Base-by-base conservation (phyloP, 2,797 vertebrate genomes). In the Sebastiscus tertius region DNA sequence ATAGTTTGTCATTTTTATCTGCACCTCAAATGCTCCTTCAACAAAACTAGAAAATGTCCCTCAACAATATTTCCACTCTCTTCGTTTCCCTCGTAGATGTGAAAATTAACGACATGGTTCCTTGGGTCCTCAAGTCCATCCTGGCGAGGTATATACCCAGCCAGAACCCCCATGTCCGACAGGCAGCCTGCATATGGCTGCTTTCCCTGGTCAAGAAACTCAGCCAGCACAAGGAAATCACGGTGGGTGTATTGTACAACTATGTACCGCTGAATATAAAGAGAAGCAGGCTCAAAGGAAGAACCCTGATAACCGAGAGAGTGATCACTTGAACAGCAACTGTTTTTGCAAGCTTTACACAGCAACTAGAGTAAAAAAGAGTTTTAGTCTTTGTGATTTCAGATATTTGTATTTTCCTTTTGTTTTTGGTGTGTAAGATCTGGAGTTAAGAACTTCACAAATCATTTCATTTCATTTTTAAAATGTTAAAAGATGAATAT, bases 171-270 rank as follows among this genome's bases (percentile, higher is more conserved):
- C 98, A 99, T 1, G 81, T 99, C 80, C 96, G 98, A 7, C 98
- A 99, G 88, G 99, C 98, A 4, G 95, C 99, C 80, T 99, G 98
- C 92, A 97, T 99, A 90, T 99, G 99, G 99, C 96, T 99, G 69
- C 96, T 99, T 2, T 99, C 98, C 0, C 88, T 99, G 80, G 98
- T 99, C 83, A 99, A 97, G 93, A 99, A 98, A 83, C 95, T 99
- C 39, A 96, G 94, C 81, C 93, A 95, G 8, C 98, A 99, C 89
- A 95, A 96, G 90, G 97, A 98, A 91, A 97, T 99, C 90, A 98
- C 95, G 96, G 99, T 99, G 81, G 4, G 84, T 82, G 22, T 29
- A 8, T 27, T 27, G 13, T 65, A 27, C 39, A 64, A 4, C 6
- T 14, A 4, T 2, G 1, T 20, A 22, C 13, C 7, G n/a, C 55